Conservation (phyloP, 2,888 invertebrate species). For the Andrena marginata region DNA sequence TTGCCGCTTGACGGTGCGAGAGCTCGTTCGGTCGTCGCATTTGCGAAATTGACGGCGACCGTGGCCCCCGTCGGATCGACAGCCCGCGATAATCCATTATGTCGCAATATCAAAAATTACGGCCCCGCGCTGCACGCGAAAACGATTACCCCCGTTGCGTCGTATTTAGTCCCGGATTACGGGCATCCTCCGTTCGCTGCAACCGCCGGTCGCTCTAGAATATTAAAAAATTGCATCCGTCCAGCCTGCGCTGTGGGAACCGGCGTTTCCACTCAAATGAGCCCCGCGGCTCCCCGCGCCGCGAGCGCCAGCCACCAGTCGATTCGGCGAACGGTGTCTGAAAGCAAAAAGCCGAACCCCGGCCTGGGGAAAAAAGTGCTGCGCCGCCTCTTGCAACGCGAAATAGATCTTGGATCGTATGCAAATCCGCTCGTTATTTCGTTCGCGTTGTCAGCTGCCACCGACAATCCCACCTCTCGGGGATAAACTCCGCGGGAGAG, state of each 20-base stretch:
- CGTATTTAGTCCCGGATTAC: constrained; percentile 18
- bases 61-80: constrained; percentile 31
- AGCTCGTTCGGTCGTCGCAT: constrained; percentile 30
- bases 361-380: neutral
- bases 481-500: neutral
- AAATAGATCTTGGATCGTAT: constrained; percentile 58
- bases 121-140: neutral
- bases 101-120: constrained; percentile 38
- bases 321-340: constrained; percentile 29
- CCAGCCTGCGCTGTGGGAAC: constrained; percentile 7
- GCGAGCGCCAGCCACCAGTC: neutral
- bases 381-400: constrained; percentile 14
- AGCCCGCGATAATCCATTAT: constrained; percentile 49
- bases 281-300: neutral
- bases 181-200: neutral
- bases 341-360: constrained; percentile 6
- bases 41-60: constrained; percentile 29
- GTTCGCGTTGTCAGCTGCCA: constrained; percentile 62
- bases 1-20: neutral
- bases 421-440: constrained; percentile 57
- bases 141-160: constrained; percentile 22
- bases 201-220: constrained; percentile 7
- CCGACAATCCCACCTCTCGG: constrained; percentile 52
- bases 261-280: constrained; percentile 48
- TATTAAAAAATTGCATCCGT: constrained; percentile 45